A percentile compares a stretch with the other conserved stretches of the same genome.
phyloP scores from a whole-genome alignment of 2,888 invertebrate genomes.

The Eudasyphora cyanicolor region DNA sequence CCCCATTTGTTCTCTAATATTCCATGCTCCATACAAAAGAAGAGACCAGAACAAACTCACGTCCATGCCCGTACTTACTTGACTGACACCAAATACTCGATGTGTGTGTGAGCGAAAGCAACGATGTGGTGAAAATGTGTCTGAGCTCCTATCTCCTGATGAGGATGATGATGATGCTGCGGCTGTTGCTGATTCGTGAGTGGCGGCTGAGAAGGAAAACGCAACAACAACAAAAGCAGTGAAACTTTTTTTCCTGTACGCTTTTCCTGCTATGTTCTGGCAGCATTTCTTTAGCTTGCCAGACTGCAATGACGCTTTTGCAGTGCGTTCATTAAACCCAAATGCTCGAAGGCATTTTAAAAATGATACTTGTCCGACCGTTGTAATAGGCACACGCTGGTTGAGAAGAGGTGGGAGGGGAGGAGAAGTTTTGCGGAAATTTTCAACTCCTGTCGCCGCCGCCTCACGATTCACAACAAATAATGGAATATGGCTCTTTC shows the following conservation, averaged over 20 bases:
- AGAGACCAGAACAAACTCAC: neutral
- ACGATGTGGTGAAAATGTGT: neutral
- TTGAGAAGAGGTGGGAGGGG: neutral
- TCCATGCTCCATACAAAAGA: no score
- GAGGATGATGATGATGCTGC: slow-evolving; percentile 17
- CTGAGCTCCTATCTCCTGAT: slow-evolving; percentile 1
- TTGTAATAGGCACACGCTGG: neutral
- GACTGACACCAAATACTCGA: neutral
- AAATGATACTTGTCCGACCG: slow-evolving; percentile 46
- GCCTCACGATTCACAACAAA: neutral
- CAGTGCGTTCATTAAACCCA: slow-evolving; percentile 76
- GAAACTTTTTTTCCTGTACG: slow-evolving; percentile 66
- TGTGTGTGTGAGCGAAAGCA: neutral
- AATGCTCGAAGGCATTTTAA: slow-evolving; percentile 68
- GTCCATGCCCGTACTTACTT: neutral
- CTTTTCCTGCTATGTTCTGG: slow-evolving; percentile 38
- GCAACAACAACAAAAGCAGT: slow-evolving; percentile 54
- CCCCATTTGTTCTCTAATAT: neutral
- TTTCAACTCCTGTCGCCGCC: neutral
- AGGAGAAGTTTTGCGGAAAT: slow-evolving; percentile 16
- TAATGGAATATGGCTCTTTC: neutral
- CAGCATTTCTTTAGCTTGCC: neutral
- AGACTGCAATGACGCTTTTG: slow-evolving; percentile 10
- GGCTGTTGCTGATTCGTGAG: slow-evolving; percentile 18
- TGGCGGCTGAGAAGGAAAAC: slow-evolving; percentile 16